phyloP scores from a whole-genome alignment of 2,113 vertebrate genomes.

The Platichthys flesus region DNA sequence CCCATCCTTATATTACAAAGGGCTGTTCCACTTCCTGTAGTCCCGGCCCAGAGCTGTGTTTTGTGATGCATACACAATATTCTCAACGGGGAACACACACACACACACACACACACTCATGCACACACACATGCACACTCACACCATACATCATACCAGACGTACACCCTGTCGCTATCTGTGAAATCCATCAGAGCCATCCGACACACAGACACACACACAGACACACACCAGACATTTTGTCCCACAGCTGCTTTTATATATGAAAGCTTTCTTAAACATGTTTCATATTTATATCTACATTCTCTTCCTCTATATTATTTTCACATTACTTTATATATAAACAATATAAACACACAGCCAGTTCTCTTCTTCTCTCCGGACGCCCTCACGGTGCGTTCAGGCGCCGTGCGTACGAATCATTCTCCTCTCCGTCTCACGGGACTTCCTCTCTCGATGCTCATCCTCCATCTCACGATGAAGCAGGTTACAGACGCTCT shows the following conservation, averaged over 20 bases:
- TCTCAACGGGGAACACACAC: conserved; percentile 43
- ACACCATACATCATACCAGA: conserved; percentile 42
- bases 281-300: no score
- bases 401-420: background rate
- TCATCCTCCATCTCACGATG: conserved; percentile 35
- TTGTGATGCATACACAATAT: conserved; percentile 39
- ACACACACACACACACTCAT: conserved; percentile 18
- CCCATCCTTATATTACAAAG: conserved; percentile 66
- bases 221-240: conserved; percentile 3
- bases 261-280: no score
- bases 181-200: conserved; percentile 16
- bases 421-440: background rate
- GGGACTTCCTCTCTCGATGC: background rate
- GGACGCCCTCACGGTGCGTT: background rate
- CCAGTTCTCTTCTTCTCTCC: no score
- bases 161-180: conserved; percentile 46
- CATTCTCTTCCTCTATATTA: no score
- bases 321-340: no score
- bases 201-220: conserved; percentile 2
- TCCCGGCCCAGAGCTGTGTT: conserved; percentile 44
- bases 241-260: background rate
- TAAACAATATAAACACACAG: no score
- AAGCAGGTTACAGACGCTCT: conserved; percentile 10
- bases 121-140: conserved; percentile 7
- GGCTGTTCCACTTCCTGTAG: conserved; percentile 57